A percentile compares a stretch with the other conserved stretches of the same genome.
Conservation (phyloP, 2,888 invertebrate species). For the Melieria omissa region DNA sequence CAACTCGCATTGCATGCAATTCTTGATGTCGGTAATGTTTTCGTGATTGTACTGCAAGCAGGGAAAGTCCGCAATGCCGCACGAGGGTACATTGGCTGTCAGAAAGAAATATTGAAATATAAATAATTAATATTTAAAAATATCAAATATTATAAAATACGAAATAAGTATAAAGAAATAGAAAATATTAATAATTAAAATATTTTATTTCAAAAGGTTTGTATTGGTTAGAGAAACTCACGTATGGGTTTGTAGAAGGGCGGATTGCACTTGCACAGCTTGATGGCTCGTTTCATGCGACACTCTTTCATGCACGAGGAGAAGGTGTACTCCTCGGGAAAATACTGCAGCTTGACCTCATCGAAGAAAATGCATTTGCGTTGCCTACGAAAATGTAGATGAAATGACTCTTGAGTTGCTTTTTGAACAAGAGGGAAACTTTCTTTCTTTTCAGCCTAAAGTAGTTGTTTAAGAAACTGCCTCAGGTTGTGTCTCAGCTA, state of each 20-base stretch:
- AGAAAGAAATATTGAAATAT: not conserved
- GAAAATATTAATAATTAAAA: too few relatives aligned
- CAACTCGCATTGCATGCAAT: slow-evolving; percentile 75
- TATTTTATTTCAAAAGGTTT: too few relatives aligned
- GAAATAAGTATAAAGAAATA: not conserved
- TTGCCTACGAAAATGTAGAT: slow-evolving; percentile 67
- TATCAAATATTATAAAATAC: not conserved
- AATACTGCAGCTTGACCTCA: slow-evolving; percentile 72
- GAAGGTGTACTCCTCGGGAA: slow-evolving; percentile 75
- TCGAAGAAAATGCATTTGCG: slow-evolving; percentile 79
- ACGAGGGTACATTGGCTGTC: slow-evolving; percentile 67
- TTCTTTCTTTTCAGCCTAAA: too few relatives aligned
- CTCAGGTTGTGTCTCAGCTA: too few relatives aligned
- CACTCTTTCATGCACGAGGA: slow-evolving; percentile 81
- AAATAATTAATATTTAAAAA: not conserved
- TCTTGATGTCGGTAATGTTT: slow-evolving; percentile 71
- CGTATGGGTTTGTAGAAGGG: slow-evolving; percentile 75
- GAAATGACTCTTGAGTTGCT: not conserved
- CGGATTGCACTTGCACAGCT: slow-evolving; percentile 77
- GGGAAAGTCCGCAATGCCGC: slow-evolving; percentile 70
- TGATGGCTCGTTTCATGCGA: slow-evolving; percentile 70
- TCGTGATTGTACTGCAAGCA: slow-evolving; percentile 71
- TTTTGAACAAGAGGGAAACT: too few relatives aligned
- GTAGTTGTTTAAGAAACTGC: too few relatives aligned
- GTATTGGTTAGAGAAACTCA: slow-evolving; percentile 52